Evolutionary conservation across 2,888 invertebrate species (phyloP).

Genomic region (Corbicula japonica): DNA sequence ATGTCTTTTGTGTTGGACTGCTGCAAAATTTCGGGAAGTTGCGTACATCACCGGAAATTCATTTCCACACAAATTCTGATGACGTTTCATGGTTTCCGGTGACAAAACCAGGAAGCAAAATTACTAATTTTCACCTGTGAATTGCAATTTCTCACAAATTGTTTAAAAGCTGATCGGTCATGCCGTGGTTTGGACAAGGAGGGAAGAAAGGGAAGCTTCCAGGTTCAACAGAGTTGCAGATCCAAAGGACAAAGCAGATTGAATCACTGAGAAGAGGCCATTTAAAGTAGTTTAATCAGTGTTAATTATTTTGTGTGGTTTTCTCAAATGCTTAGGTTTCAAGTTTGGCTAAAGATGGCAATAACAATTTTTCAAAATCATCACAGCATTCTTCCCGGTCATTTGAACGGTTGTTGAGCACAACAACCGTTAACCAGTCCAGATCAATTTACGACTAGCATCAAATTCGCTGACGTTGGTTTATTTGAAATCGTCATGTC

Average conservation of each 20-base stretch:
- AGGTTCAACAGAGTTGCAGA: constrained; percentile 81
- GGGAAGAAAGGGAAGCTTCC: constrained; percentile 74
- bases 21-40: constrained; percentile 47
- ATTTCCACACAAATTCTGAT: constrained; percentile 55
- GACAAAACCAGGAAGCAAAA: constrained; percentile 41
- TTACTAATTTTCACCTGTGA: constrained; percentile 25
- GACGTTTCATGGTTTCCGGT: constrained; percentile 74
- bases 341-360: too few species aligned
- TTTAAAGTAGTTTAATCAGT: constrained; percentile 70
- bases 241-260: constrained; percentile 82
- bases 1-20: constrained; percentile 44
- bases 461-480: too few species aligned
- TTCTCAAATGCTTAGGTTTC: too few species aligned
- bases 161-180: too few species aligned
- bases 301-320: too few species aligned
- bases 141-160: too few species aligned
- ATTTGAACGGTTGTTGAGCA: too few species aligned
- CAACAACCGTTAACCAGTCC: too few species aligned
- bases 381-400: too few species aligned
- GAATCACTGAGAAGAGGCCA: constrained; percentile 81
- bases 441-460: too few species aligned
- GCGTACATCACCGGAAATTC: constrained; percentile 48
- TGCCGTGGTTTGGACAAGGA: constrained; percentile 80
- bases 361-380: too few species aligned
- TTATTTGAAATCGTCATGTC: too few species aligned